A percentile compares a stretch with the other conserved stretches of the same genome.
These are phyloP conservation scores for Teleogryllus occipitalis DNA, from an alignment of 1,140 invertebrate genomes.

Conservation along the genomic window DNA sequence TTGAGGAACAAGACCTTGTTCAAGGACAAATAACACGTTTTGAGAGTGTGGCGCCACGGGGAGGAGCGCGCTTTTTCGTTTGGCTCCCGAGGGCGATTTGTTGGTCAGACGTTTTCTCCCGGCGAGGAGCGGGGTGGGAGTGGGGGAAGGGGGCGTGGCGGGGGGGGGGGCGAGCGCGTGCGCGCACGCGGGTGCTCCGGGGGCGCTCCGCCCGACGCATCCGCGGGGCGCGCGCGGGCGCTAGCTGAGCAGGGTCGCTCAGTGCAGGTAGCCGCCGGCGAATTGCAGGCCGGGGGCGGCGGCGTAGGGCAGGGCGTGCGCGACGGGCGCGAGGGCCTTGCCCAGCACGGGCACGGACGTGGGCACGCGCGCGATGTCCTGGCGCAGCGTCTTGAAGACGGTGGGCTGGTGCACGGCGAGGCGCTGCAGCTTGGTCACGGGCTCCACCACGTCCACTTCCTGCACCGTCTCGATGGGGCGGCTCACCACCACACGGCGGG, in stretches of 20 bases:
- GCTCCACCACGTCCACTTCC: conserved; percentile 44
- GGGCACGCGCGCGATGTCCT: conserved; percentile 38
- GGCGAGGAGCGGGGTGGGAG: background rate
- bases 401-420: conserved; percentile 41
- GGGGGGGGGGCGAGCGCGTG: background rate
- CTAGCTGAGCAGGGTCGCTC: too few species aligned
- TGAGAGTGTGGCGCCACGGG: too few species aligned
- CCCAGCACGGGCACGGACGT: conserved; percentile 37
- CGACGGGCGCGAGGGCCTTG: conserved; percentile 36
- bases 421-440: conserved; percentile 44
- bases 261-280: too few species aligned
- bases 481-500: conserved; percentile 50
- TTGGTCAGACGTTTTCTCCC: too few species aligned
- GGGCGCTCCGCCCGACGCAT: background rate
- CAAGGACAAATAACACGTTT: too few species aligned
- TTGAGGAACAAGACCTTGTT: too few species aligned
- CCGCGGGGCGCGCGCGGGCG: too few species aligned
- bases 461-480: conserved; percentile 53
- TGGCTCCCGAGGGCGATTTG: too few species aligned
- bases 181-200: background rate
- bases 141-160: background rate
- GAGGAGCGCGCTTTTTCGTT: too few species aligned
- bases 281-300: too few species aligned
- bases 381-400: conserved; percentile 39
- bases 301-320: conserved; percentile 24